phyloP scores from a whole-genome alignment of 2,113 vertebrate genomes.

The Tychaedon coryphoeus region DNA sequence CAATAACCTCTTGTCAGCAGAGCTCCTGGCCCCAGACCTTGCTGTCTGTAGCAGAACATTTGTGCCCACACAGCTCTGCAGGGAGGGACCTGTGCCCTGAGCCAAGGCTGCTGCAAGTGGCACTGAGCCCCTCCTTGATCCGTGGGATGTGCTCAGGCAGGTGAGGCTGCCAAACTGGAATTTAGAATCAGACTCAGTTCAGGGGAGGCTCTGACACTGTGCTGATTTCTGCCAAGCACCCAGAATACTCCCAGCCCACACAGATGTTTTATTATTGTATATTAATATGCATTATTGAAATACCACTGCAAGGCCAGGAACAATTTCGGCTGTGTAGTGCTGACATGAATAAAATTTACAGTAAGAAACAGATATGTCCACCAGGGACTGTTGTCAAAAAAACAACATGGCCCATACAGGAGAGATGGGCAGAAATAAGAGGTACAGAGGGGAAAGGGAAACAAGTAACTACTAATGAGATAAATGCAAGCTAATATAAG shows the following conservation, averaged over 20 bases:
- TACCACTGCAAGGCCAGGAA: background rate
- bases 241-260: background rate
- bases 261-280: background rate
- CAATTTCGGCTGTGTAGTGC: background rate
- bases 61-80: background rate
- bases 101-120: background rate
- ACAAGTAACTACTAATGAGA: background rate
- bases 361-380: background rate
- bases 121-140: background rate
- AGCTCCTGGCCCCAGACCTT: background rate
- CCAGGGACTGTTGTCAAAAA: background rate
- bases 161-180: background rate
- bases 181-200: background rate
- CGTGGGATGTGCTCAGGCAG: background rate
- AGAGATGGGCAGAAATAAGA: background rate
- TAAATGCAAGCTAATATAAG: background rate
- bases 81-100: background rate
- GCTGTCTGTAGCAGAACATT: background rate
- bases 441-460: background rate
- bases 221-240: background rate
- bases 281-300: background rate
- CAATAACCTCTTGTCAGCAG: accelerated
- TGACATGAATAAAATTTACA: background rate
- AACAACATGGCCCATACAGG: accelerated
- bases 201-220: background rate